A percentile compares a stretch with the other conserved stretches of the same genome.
phyloP scores from a whole-genome alignment of 2,888 invertebrate species.

The Drosophila atripex region DNA sequence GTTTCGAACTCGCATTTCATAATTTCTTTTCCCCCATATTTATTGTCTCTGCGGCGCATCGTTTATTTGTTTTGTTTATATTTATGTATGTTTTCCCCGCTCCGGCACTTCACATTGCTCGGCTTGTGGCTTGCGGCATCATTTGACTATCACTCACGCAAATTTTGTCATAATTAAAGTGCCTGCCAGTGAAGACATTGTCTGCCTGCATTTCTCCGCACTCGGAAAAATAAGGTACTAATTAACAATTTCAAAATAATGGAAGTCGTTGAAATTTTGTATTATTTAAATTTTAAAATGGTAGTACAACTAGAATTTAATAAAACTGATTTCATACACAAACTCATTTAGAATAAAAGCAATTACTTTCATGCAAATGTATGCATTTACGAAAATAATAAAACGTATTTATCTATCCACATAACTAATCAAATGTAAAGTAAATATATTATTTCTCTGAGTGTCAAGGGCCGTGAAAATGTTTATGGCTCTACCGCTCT shows the following conservation, averaged over 20 bases:
- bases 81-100: constrained; percentile 21
- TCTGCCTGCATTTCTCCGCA: constrained; percentile 29
- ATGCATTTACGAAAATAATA: neutral
- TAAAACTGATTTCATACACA: no score
- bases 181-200: constrained; percentile 35
- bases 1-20: constrained; percentile 60
- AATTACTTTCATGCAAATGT: no score
- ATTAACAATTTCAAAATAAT: neutral
- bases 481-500: constrained; percentile 44
- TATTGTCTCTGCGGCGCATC: constrained; percentile 28
- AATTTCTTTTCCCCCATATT: constrained; percentile 59
- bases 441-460: constrained; percentile 10
- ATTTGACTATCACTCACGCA: constrained; percentile 66
- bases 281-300: no score
- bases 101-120: constrained; percentile 53
- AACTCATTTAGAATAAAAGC: no score
- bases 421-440: neutral
- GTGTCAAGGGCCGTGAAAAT: constrained; percentile 63
- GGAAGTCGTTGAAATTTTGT: no score
- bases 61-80: constrained; percentile 42
- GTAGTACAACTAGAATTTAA: no score
- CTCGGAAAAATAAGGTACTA: constrained; percentile 12
- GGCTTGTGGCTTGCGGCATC: constrained; percentile 59
- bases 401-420: no score
- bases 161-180: constrained; percentile 67